phyloP scores from a whole-genome alignment of 2,797 vertebrate genomes.

The Mormyrops attenuatus region DNA sequence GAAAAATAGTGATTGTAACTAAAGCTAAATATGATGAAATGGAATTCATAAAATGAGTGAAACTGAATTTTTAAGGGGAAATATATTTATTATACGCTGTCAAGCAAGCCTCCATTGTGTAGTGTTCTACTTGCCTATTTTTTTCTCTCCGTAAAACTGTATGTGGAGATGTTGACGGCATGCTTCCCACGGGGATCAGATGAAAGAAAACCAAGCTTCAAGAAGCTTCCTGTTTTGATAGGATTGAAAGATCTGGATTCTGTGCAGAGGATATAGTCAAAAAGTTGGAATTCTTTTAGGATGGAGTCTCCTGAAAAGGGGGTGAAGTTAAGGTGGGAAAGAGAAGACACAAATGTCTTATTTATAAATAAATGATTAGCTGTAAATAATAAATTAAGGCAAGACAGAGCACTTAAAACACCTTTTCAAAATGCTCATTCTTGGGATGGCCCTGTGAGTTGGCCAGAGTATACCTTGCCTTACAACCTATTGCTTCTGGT shows the following conservation, averaged over 20 bases:
- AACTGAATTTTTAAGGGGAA: not conserved
- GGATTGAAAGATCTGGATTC: conserved; percentile 10
- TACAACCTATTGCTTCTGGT: not conserved
- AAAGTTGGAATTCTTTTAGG: conserved; percentile 8
- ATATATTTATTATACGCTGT: not conserved
- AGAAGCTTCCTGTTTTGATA: conserved; percentile 12
- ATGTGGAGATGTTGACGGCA: not conserved
- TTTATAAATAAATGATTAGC: conserved; percentile 13
- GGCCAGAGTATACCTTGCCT: not conserved
- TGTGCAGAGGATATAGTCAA: not conserved
- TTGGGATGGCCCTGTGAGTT: not conserved
- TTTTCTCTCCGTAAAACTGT: not conserved
- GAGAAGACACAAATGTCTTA: not conserved
- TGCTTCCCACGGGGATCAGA: not conserved
- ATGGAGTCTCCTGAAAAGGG: not conserved
- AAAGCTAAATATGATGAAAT: not conserved
- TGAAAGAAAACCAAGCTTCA: not conserved
- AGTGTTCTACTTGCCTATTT: not conserved
- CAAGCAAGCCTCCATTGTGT: not conserved
- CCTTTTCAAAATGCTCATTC: not conserved
- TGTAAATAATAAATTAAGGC: not conserved
- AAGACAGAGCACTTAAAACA: not conserved
- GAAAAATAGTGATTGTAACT: not conserved
- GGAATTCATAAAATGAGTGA: conserved; percentile 11
- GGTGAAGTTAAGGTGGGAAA: not conserved